Evolutionary conservation across 2,888 invertebrate species (phyloP).

Genomic region (Ormyrus pomaceus): DNA sequence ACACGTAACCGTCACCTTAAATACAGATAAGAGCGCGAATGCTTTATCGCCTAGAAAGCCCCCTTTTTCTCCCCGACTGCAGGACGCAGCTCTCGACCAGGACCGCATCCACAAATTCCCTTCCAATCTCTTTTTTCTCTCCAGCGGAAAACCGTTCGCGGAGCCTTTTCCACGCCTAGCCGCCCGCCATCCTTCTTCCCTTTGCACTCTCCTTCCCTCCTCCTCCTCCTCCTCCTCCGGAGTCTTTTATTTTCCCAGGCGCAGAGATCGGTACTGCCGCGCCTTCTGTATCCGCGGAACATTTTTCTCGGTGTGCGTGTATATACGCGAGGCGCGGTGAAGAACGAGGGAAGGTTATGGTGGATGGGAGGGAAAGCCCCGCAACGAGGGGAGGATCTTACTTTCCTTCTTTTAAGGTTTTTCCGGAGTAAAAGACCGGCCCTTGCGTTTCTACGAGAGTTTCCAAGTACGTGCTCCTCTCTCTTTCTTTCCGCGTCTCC

Average conservation of each 20-base stretch:
- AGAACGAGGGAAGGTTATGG: neutral
- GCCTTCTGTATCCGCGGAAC: conserved; percentile 16
- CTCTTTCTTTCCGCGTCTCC: too few species aligned
- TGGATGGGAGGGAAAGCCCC: neutral
- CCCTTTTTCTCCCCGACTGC: neutral
- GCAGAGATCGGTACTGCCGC: conserved; percentile 9
- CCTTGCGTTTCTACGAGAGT: too few species aligned
- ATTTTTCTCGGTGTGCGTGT: conserved; percentile 42
- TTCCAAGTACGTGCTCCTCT: too few species aligned
- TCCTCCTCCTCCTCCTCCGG: neutral
- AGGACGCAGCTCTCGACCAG: neutral
- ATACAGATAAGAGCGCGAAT: neutral
- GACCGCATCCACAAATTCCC: conserved; percentile 27
- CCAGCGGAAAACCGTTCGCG: conserved; percentile 20
- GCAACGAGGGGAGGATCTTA: neutral
- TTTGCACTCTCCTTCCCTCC: neutral
- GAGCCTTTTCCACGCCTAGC: neutral
- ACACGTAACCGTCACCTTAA: conserved; percentile 3
- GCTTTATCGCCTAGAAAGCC: conserved; percentile 32
- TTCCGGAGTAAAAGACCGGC: too few species aligned
- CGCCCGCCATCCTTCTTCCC: neutral
- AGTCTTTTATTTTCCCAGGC: conserved; percentile 35
- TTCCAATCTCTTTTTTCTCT: conserved; percentile 26
- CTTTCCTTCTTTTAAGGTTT: conserved; percentile 1
- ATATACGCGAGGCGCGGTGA: too few species aligned